Base-by-base conservation (phyloP, 2,888 invertebrate genomes). In the Cephus pulcher region DNA sequence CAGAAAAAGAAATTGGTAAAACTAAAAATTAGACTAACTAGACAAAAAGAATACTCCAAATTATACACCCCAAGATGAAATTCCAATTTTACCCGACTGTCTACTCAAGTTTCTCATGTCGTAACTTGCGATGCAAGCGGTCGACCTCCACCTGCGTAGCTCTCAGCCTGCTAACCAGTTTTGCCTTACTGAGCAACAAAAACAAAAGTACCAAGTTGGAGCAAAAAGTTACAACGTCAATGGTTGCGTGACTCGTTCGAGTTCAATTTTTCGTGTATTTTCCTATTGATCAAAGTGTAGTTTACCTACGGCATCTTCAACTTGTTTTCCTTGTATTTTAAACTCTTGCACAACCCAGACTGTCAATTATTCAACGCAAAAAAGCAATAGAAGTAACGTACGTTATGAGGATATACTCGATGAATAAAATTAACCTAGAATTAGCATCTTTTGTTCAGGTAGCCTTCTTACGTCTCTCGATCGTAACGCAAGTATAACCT, bases 71-170 rank as follows among this genome's bases (percentile, higher is more conserved):
- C 9, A 56, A 23, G 56, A 23, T 56, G 56, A 56, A 56, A 23
- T 56, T 56, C 56, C 23, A 9, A 23, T 23, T 15, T 9, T 56
- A 56, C 9, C 2, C 23, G 56, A 23, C 23, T 23, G 56, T 2
- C 9, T 56, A 56, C 56, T 23, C 15, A 32, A 12, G 71, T 34
- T 71, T 34, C 12, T 32, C 32, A 34, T 30, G 30, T 74, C 35
- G 30, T 68, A 74, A 69, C 15, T 15, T 32, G 71, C 71, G 32
- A 33, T 34, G 71, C 71, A 71, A 75, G 77, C 75, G 74, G 79
- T 82, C 80, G 82, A 80, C 82, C 82, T 82, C 77, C 80, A 79
- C 76, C 79, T 69, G 76, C n/a, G 80, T 78, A 75, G 79, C 56
- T 23, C 23, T 23, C 56, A 23, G 23, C 9, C 56, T 56, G 56